These are phyloP conservation scores for Megalops atlanticus DNA, from an alignment of 2,113 vertebrate species.

Conservation along the genomic window DNA sequence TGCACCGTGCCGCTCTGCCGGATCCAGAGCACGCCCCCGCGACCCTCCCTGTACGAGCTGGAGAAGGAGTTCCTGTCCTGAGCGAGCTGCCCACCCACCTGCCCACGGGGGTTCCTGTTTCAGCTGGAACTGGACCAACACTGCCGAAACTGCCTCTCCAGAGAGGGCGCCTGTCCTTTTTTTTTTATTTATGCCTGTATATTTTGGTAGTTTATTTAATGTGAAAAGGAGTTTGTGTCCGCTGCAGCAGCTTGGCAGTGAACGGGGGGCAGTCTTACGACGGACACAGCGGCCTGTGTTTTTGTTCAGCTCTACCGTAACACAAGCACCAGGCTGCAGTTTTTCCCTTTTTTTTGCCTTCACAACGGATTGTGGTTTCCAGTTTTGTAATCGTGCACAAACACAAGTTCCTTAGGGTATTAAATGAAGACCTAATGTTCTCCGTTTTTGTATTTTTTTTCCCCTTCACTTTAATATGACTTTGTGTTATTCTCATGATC, in stretches of 20 bases:
- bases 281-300: background rate
- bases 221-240: conserved; percentile 49
- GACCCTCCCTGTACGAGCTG: conserved; percentile 77
- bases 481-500: background rate
- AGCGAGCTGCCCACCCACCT: conserved; percentile 6
- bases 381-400: conserved; percentile 1
- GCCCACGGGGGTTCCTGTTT: background rate
- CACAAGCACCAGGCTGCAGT: too few species aligned
- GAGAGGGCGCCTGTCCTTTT: conserved; percentile 14
- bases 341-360: background rate
- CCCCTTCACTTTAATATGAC: background rate
- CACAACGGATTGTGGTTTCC: background rate
- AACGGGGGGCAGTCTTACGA: background rate
- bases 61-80: conserved; percentile 87
- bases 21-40: conserved; percentile 74
- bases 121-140: conserved; percentile 30
- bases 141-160: conserved; percentile 5
- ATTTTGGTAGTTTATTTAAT: conserved; percentile 76
- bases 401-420: background rate
- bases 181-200: conserved; percentile 64
- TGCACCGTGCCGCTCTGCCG: conserved; percentile 83
- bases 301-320: background rate
- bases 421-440: background rate
- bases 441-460: background rate
- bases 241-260: background rate